These are phyloP conservation scores for Crossocerus cetratus DNA, from an alignment of 2,888 invertebrate species.

Conservation along the genomic window DNA sequence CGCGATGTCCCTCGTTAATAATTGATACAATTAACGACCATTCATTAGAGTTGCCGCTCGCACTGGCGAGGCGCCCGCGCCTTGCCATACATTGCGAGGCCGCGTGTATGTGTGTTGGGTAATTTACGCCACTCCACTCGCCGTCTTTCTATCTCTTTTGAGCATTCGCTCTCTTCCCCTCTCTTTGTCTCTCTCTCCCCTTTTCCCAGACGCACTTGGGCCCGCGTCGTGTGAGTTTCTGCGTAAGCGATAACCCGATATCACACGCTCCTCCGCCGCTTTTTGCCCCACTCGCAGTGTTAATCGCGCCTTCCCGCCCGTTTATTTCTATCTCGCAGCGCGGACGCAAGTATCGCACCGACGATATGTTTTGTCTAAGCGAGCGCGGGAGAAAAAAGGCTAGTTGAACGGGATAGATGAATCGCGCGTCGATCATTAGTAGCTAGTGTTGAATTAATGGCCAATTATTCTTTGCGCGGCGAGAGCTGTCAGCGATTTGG, in stretches of 20 bases:
- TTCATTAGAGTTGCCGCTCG: slow-evolving; percentile 67
- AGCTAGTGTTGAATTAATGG: not conserved
- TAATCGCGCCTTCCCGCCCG: not conserved
- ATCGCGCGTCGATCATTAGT: not conserved
- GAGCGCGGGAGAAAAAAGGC: too few species aligned
- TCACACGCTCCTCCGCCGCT: slow-evolving; percentile 2
- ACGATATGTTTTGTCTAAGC: not conserved
- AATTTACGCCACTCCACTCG: slow-evolving; percentile 27
- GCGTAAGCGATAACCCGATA: not conserved
- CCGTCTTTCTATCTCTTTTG: not conserved
- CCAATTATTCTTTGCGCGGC: not conserved
- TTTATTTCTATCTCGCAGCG: slow-evolving; percentile 1
- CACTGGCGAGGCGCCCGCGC: too few species aligned
- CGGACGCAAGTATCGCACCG: not conserved
- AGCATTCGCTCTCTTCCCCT: not conserved
- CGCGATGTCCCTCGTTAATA: slow-evolving; percentile 71
- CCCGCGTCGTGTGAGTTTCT: slow-evolving; percentile 4
- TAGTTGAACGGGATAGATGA: too few species aligned
- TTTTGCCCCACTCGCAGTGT: not conserved
- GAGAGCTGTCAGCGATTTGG: too few species aligned
- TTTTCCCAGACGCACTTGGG: not conserved
- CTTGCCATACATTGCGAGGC: not conserved
- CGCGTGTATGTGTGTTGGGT: slow-evolving; percentile 42
- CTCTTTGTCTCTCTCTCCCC: not conserved
- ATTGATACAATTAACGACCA: slow-evolving; percentile 74